These are phyloP conservation scores for Steatocranus sp. DNA, from an alignment of 2,797 vertebrate species.

Conservation along the genomic window DNA sequence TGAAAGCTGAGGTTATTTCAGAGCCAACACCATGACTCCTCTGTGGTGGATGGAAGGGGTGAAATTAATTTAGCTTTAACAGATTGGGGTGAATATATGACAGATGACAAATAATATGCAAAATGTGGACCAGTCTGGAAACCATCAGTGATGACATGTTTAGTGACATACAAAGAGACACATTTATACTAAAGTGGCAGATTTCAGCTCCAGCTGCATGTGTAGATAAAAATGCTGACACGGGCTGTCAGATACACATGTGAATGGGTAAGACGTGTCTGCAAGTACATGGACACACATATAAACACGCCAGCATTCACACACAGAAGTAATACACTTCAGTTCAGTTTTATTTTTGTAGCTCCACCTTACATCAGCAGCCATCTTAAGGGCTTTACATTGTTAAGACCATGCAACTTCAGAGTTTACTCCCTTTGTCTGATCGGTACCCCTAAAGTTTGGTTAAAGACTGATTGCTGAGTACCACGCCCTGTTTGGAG, in stretches of 20 bases:
- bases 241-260: constrained; percentile 24
- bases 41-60: background rate
- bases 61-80: constrained; percentile 4
- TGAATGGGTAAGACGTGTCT: background rate
- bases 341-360: background rate
- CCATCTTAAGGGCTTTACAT: background rate
- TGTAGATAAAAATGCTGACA: constrained; percentile 18
- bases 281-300: background rate
- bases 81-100: background rate
- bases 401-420: background rate
- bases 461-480: background rate
- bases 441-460: background rate
- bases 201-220: constrained; percentile 20
- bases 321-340: background rate
- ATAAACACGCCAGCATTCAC: background rate
- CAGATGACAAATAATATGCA: constrained; percentile 37
- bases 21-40: constrained; percentile 6
- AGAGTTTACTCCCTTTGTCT: background rate
- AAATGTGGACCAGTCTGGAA: constrained; percentile 23
- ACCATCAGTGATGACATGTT: constrained; percentile 36
- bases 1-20: constrained; percentile 21
- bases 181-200: background rate
- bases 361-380: background rate
- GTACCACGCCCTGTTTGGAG: background rate
- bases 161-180: background rate